phyloP scores from a whole-genome alignment of 2,888 invertebrate species.

The Apeira syringaria region DNA sequence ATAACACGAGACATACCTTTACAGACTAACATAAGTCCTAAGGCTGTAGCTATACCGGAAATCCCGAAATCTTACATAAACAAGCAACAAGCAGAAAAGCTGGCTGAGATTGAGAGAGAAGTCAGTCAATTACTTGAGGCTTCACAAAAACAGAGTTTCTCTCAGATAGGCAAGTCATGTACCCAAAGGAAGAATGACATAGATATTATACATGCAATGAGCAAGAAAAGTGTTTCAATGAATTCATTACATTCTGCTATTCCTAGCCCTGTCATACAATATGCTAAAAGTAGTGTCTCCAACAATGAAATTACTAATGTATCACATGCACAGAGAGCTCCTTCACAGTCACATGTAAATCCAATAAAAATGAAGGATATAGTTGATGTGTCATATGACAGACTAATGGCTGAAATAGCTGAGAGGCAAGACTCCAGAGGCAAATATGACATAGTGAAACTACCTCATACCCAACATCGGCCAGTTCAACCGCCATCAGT shows the following conservation, averaged over 20 bases:
- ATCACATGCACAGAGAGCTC: background rate
- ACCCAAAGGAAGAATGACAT: background rate
- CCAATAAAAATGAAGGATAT: constrained; percentile 13
- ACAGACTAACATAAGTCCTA: constrained; percentile 34
- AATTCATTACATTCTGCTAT: background rate
- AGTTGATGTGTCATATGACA: constrained; percentile 13
- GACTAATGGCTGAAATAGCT: constrained; percentile 16
- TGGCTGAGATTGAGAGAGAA: constrained; percentile 37
- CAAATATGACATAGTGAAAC: background rate
- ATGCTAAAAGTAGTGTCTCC: constrained; percentile 22
- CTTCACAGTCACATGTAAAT: background rate
- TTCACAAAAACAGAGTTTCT: background rate
- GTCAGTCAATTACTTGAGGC: constrained; percentile 33
- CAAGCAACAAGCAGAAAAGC: constrained; percentile 44
- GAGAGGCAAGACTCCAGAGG: constrained; percentile 9
- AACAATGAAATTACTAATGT: constrained; percentile 4
- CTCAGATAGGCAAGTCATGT: background rate
- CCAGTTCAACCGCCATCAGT: constrained; percentile 1
- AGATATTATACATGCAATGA: background rate
- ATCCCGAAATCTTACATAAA: constrained; percentile 49
- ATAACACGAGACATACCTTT: constrained; percentile 26
- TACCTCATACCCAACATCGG: background rate
- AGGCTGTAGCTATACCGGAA: constrained; percentile 39
- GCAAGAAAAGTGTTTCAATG: background rate
- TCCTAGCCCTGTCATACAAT: constrained; percentile 33